phyloP scores from a whole-genome alignment of 2,797 vertebrate species.

The Cyclura pinguis region DNA sequence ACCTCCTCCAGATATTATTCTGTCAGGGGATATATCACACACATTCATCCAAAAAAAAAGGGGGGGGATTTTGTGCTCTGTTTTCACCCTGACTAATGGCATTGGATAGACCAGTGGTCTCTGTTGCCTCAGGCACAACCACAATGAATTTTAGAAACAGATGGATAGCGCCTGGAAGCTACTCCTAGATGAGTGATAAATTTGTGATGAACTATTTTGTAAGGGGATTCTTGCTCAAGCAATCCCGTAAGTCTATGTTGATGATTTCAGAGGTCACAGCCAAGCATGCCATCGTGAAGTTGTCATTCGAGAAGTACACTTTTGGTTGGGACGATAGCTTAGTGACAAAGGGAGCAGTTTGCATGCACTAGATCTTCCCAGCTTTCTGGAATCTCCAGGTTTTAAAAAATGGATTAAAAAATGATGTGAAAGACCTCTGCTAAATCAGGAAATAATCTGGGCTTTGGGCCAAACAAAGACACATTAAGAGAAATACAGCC shows the following conservation, averaged over 20 bases:
- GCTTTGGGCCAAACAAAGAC: not conserved
- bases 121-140: not conserved
- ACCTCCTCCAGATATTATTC: not conserved
- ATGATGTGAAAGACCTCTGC: not conserved
- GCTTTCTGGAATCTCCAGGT: not conserved
- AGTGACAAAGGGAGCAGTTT: not conserved
- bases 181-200: not conserved
- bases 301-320: not conserved
- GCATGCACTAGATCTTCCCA: not conserved
- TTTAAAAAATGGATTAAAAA: too few species aligned
- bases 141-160: not conserved
- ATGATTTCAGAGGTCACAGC: not conserved
- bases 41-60: not conserved
- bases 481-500: not conserved
- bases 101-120: not conserved
- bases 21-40: not conserved
- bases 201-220: not conserved
- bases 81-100: not conserved
- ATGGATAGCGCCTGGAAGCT: not conserved
- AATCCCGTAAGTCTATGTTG: not conserved
- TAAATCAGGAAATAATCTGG: not conserved
- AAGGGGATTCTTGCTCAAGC: too few species aligned
- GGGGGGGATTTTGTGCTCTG: not conserved
- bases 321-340: not conserved
- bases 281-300: not conserved